Conservation (phyloP, 2,113 vertebrate species). For the Poeciliopsis occidentalis region DNA sequence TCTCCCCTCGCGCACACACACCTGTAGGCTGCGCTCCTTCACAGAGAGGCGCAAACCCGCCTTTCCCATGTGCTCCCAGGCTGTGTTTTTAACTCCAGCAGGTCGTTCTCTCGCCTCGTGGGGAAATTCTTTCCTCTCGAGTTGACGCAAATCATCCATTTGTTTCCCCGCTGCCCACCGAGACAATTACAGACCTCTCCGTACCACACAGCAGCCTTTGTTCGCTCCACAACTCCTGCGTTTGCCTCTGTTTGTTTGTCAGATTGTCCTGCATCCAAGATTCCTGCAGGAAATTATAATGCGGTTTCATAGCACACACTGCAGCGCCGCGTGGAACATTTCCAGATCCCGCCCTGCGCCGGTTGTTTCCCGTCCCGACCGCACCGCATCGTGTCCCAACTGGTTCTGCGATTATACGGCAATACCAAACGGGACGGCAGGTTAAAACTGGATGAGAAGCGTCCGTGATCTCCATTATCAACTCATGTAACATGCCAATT, state of each 20-base stretch:
- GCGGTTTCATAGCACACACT: slow-evolving; percentile 10
- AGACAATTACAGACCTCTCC: slow-evolving; percentile 47
- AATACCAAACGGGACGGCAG: not conserved
- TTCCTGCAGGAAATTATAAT: slow-evolving; percentile 38
- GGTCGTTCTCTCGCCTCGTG: too few species aligned
- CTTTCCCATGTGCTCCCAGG: slow-evolving; percentile 60
- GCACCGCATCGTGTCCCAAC: slow-evolving; percentile 13
- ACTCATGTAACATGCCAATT: not conserved
- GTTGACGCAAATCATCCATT: too few species aligned
- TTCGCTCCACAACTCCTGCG: slow-evolving; percentile 30
- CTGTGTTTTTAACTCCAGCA: too few species aligned
- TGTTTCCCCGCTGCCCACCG: slow-evolving; percentile 38
- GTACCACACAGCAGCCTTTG: slow-evolving; percentile 51
- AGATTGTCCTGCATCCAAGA: slow-evolving; percentile 21
- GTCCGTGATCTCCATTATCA: not conserved
- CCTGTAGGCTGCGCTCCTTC: slow-evolving; percentile 53
- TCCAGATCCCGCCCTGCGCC: slow-evolving; percentile 21
- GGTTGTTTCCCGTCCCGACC: not conserved
- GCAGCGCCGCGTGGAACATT: slow-evolving; percentile 3
- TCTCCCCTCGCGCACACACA: slow-evolving; percentile 21
- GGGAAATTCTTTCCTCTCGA: too few species aligned
- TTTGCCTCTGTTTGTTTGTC: slow-evolving; percentile 2
- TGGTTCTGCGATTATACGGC: not conserved
- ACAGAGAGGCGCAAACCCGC: slow-evolving; percentile 44
- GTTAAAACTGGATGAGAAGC: not conserved